Conservation (phyloP, 2,113 vertebrate species). For the Platysternon megacephalum region DNA sequence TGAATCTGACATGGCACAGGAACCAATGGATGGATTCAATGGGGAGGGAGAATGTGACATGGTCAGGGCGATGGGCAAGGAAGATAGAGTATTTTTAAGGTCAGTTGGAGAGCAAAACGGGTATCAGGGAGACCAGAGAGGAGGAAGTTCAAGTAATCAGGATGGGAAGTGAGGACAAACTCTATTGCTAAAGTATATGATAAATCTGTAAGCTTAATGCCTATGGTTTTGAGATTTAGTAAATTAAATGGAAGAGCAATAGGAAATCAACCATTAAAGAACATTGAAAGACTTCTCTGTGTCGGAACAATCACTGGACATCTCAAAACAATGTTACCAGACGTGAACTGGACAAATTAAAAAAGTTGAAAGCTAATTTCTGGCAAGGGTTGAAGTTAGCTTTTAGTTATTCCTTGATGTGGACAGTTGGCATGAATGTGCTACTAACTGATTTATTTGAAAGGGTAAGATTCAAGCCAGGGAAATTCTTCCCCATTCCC, state of each 20-base stretch:
- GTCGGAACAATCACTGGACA: background rate
- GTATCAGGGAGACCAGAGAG: background rate
- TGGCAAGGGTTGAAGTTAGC: background rate
- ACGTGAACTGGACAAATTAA: background rate
- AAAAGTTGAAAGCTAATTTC: slow-evolving; percentile 9
- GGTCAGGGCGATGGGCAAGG: background rate
- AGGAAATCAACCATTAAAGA: background rate
- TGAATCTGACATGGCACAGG: background rate
- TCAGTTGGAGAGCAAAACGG: background rate
- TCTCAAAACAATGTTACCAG: background rate
- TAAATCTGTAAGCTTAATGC: background rate
- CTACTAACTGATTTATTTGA: background rate
- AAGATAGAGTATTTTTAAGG: background rate
- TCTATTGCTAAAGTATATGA: background rate
- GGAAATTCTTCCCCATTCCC: background rate
- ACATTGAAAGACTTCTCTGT: background rate
- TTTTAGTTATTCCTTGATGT: background rate
- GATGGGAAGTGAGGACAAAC: background rate
- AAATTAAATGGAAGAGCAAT: background rate
- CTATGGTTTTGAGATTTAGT: background rate
- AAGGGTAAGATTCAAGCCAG: background rate
- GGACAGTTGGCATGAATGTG: background rate
- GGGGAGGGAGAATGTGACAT: background rate
- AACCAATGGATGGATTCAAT: background rate
- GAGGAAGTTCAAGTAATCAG: background rate